These are phyloP conservation scores for Halcyon badia DNA, from an alignment of 2,797 vertebrate genomes.

Conservation along the genomic window DNA sequence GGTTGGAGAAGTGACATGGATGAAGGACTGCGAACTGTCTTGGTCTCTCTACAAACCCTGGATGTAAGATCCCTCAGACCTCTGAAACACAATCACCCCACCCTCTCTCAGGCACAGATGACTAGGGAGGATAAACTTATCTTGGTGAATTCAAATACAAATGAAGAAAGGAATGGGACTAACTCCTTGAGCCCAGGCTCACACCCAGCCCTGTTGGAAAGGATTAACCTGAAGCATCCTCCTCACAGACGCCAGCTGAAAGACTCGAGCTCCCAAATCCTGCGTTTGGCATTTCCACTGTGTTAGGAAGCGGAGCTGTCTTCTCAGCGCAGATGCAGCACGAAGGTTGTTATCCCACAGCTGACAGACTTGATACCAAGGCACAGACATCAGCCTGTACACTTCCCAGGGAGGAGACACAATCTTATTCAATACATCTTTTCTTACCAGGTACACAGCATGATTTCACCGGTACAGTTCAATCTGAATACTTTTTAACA, in stretches of 20 bases:
- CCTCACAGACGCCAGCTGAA: background rate
- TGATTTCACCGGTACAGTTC: background rate
- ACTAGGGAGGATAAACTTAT: background rate
- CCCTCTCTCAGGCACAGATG: accelerated
- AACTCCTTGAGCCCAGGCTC: background rate
- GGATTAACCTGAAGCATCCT: background rate
- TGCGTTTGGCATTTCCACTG: background rate
- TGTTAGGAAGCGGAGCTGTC: background rate
- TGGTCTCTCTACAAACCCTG: background rate
- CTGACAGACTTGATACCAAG: background rate
- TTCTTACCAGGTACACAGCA: background rate
- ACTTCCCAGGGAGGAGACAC: background rate
- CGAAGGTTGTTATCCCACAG: background rate
- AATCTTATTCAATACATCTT: background rate
- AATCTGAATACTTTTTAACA: background rate
- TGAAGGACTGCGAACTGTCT: background rate
- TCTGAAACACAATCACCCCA: background rate
- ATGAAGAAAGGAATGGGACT: background rate
- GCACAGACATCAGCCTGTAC: background rate
- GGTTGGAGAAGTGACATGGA: background rate
- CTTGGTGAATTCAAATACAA: background rate
- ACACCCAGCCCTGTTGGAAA: background rate
- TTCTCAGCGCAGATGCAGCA: background rate
- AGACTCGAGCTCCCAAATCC: background rate
- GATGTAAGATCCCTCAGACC: background rate